Conservation (phyloP, 2,888 invertebrate genomes). For the Frankliniella intonsa region DNA sequence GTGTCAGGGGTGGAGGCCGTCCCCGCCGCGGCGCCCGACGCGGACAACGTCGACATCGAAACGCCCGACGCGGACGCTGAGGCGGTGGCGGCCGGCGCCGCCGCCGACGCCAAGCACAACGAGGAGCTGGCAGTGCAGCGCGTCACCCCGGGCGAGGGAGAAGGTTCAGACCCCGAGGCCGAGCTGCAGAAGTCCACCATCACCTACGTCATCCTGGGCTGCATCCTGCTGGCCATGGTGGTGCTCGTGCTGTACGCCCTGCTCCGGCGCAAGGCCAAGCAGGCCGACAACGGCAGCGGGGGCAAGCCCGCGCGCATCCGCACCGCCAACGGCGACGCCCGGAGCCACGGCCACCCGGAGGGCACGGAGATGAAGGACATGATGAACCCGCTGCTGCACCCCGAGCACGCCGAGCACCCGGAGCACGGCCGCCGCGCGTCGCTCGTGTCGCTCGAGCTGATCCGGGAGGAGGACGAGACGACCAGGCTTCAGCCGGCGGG, state of each 20-base stretch:
- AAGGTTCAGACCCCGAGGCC: background rate
- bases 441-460: background rate
- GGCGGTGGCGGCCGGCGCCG: background rate
- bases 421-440: slow-evolving; percentile 5
- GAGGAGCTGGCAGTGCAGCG: background rate
- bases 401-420: background rate
- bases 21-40: background rate
- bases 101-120: background rate
- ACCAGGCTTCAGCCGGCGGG: background rate
- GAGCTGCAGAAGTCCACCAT: slow-evolving; percentile 18
- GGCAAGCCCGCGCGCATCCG: background rate
- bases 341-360: background rate
- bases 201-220: slow-evolving; percentile 19
- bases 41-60: background rate
- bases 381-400: slow-evolving; percentile 21
- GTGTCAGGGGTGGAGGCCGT: background rate
- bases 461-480: slow-evolving; percentile 9
- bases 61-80: background rate
- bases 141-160: background rate
- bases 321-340: background rate
- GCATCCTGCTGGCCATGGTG: background rate
- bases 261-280: background rate
- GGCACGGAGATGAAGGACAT: slow-evolving; percentile 2
- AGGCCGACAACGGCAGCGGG: background rate
- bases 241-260: background rate